Base-by-base conservation (phyloP, 1,140 invertebrate species). In the Catajapyx aquilonaris region DNA sequence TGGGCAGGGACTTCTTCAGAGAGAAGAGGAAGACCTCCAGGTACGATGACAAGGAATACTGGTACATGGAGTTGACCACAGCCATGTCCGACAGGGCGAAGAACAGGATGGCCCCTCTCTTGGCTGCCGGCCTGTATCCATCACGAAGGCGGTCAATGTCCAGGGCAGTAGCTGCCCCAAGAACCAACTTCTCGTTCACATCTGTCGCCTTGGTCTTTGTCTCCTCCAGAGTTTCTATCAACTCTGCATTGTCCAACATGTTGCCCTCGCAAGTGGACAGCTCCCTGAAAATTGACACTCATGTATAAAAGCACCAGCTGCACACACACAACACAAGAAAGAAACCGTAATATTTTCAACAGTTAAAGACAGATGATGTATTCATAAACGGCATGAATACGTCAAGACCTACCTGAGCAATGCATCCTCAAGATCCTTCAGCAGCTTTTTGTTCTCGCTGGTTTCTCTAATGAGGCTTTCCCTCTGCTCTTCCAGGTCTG, bases 31-130 rank as follows among this genome's bases (percentile, higher is more conserved):
- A 90, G 1, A 90, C 76, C 37, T 79, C 70, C 2, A 84, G 51
- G 46, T 83, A 85, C 2, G 74, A 71, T 3, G 64, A 69, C 17
- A 93, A 55, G 0, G 84, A 86, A 54, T 88, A 88, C 47, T 91
- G 84, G 52, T 93, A 93, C 83, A 91, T 91, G 9, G 67, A 58
- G 52, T 84, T 85, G 0, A 93, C 75, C 0, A 64, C 59, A 0
- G 80, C 69, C 78, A 90, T 80, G 50, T 90, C 81, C 0, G 76
- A 69, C 5, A 93, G 55, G 2, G 86, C 77, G 51, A 90, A 91
- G 53, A 90, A 91, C 16, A 91, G 57, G 36, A 88, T 76, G 7
- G 85, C 83, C 10, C 84, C 84, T 37, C 81, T 63, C 45, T 70
- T 73, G 0, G 85, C 83, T 2, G 73, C 81, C 1, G 76, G 68